Evolutionary conservation across 1,140 invertebrate species (phyloP).

Genomic region (Temnothorax curvispinosus): DNA sequence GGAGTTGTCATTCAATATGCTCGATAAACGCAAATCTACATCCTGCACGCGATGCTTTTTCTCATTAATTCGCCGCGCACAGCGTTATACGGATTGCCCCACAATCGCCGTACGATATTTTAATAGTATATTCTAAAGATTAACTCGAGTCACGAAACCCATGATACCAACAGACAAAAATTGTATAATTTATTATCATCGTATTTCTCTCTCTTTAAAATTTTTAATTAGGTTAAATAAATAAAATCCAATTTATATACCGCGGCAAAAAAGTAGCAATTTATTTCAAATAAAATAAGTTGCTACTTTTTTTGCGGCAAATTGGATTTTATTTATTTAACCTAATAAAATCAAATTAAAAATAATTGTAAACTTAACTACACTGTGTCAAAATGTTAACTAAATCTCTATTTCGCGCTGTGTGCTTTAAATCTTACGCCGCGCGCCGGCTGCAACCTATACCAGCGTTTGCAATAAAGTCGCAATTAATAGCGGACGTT

Average conservation of each 20-base stretch:
- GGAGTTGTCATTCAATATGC: conserved; percentile 34
- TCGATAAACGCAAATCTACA: conserved; percentile 5
- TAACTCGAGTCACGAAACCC: neutral
- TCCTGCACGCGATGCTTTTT: neutral
- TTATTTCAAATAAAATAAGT: neutral
- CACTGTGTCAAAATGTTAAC: neutral
- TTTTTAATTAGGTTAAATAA: neutral
- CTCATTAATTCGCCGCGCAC: neutral
- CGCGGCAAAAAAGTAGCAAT: neutral
- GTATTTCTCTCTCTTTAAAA: neutral
- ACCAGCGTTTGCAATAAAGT: conserved; percentile 52
- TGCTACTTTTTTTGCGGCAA: neutral
- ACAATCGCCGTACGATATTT: neutral
- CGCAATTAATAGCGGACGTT: conserved; percentile 49
- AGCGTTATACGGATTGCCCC: neutral
- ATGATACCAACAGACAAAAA: neutral
- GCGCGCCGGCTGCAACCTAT: neutral
- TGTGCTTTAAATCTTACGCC: neutral
- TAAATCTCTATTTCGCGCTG: neutral
- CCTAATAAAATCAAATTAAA: neutral
- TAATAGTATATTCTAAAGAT: neutral
- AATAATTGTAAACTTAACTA: neutral
- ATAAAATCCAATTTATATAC: neutral
- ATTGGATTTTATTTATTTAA: neutral
- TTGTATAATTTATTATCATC: neutral